Percentiles rank a stretch among this genome's conserved stretches.
These are phyloP conservation scores for Drosophila athabasca DNA, from an alignment of 1,140 invertebrate species.

Conservation along the genomic window DNA sequence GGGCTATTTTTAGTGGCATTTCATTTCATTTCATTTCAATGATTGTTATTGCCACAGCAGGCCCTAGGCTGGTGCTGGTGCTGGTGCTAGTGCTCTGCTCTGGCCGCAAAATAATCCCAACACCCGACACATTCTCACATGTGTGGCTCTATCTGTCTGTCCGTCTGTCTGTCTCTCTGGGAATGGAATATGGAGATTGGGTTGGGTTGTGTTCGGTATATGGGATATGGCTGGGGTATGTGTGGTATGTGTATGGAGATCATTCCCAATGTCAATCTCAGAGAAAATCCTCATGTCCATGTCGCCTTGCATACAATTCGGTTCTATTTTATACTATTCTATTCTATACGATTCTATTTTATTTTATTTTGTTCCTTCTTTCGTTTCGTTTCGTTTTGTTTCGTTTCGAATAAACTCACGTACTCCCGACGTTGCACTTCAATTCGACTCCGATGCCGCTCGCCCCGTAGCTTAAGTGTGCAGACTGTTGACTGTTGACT, in stretches of 20 bases:
- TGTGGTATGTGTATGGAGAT: conserved; percentile 1
- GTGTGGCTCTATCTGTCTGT: conserved; percentile 39
- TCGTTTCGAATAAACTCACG: conserved; percentile 66
- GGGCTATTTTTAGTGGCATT: conserved; percentile 67
- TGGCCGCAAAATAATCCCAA: conserved; percentile 74
- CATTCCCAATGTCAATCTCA: conserved; percentile 45
- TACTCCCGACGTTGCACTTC: conserved; percentile 39
- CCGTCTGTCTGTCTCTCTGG: conserved; percentile 36
- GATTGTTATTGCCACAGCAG: conserved; percentile 53
- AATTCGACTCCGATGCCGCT: conserved; percentile 31
- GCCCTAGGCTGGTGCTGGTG: too few species aligned
- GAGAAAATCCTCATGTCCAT: conserved; percentile 28
- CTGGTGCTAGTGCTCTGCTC: background rate
- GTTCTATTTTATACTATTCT: conserved; percentile 2
- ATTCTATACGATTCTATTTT: conserved; percentile 21
- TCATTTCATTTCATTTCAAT: conserved; percentile 21
- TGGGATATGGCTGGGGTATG: background rate
- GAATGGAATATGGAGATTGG: conserved; percentile 5
- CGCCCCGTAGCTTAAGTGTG: conserved; percentile 18
- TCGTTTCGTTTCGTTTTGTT: background rate
- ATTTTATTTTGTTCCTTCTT: conserved; percentile 1
- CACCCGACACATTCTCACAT: conserved; percentile 67
- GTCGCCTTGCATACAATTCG: conserved; percentile 41
- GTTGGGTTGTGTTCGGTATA: background rate
- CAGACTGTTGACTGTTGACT: background rate